Evolutionary conservation across 2,113 vertebrate genomes (phyloP).

Genomic region (Garra rufa): DNA sequence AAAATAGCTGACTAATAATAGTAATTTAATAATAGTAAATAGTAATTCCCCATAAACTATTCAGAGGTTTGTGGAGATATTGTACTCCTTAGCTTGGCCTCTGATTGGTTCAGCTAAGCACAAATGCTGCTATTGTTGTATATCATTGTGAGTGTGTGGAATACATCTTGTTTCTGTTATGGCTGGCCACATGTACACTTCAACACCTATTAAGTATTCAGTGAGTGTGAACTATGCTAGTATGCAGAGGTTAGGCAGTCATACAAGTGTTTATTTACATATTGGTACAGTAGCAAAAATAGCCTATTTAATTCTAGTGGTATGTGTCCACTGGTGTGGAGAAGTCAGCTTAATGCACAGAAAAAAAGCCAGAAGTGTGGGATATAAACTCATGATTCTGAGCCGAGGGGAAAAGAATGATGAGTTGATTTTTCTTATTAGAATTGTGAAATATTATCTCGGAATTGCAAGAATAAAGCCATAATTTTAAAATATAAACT

Average conservation of each 20-base stretch:
- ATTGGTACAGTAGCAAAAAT: neutral
- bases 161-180: neutral
- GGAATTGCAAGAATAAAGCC: too few relatives aligned
- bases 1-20: neutral
- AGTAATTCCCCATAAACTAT: neutral
- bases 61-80: neutral
- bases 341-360: neutral
- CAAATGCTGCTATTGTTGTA: neutral
- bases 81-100: neutral
- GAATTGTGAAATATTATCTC: too few relatives aligned
- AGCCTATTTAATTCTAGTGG: neutral
- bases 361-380: too few relatives aligned
- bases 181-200: neutral
- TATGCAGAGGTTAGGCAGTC: neutral
- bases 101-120: neutral
- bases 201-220: neutral
- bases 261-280: neutral
- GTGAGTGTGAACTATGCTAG: neutral
- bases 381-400: too few relatives aligned
- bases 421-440: too few relatives aligned
- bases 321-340: neutral
- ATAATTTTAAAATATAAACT: too few relatives aligned
- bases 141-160: neutral
- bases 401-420: too few relatives aligned
- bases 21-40: too few relatives aligned